A percentile compares a stretch with the other conserved stretches of the same genome.
Evolutionary conservation across 2,888 invertebrate species (phyloP).

Genomic region (Coleophora flavipennella): DNA sequence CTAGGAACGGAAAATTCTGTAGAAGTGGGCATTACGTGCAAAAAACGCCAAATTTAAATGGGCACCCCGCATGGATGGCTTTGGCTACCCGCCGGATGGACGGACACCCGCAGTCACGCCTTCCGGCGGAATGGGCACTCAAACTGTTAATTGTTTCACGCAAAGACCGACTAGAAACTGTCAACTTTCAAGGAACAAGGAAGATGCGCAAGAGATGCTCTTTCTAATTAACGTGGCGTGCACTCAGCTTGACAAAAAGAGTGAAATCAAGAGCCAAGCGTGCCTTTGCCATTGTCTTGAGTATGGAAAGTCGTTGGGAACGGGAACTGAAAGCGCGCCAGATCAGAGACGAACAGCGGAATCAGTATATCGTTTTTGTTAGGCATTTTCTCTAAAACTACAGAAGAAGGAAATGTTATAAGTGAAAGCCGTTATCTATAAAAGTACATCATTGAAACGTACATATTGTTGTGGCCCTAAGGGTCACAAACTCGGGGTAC

Average conservation of each 20-base stretch:
- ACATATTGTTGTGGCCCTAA: too few species aligned
- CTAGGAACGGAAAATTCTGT: too few species aligned
- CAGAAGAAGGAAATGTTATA: background rate
- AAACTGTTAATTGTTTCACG: too few species aligned
- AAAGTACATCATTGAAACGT: too few species aligned
- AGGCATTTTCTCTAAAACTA: slow-evolving; percentile 15
- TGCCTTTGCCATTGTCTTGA: slow-evolving; percentile 59
- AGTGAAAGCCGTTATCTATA: background rate
- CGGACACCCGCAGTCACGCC: too few species aligned
- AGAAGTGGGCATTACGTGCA: too few species aligned
- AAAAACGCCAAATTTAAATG: too few species aligned
- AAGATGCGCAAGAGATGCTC: slow-evolving; percentile 41
- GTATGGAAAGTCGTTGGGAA: slow-evolving; percentile 60
- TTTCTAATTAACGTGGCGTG: slow-evolving; percentile 45
- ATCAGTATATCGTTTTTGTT: slow-evolving; percentile 28
- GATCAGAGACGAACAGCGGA: slow-evolving; percentile 50
- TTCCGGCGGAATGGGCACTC: too few species aligned
- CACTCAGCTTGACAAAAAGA: slow-evolving; percentile 57
- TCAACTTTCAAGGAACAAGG: slow-evolving; percentile 27
- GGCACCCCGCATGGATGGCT: too few species aligned
- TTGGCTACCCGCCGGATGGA: too few species aligned
- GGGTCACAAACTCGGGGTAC: too few species aligned
- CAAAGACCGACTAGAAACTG: too few species aligned
- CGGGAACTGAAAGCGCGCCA: slow-evolving; percentile 21
- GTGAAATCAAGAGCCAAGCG: slow-evolving; percentile 59